Evolutionary conservation across 2,797 vertebrate genomes (phyloP).

Genomic region (Hypotaenidia okinawae): DNA sequence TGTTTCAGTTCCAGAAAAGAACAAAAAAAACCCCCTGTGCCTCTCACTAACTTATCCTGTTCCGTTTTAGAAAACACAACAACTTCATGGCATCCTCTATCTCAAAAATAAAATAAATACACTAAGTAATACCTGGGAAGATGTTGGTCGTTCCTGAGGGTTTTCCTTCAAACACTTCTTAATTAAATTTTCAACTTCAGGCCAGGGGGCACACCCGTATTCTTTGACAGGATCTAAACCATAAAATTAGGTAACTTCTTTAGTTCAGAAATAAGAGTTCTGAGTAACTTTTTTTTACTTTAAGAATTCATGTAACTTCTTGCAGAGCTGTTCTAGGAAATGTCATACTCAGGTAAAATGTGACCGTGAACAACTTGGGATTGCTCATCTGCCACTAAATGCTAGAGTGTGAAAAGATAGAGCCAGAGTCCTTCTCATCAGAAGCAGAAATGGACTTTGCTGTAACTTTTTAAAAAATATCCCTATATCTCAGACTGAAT

Average conservation of each 20-base stretch:
- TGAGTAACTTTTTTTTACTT: not conserved
- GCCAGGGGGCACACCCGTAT: conserved; percentile 92
- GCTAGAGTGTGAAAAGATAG: not conserved
- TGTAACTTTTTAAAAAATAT: not conserved
- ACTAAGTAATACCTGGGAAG: conserved; percentile 83
- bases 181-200: conserved; percentile 89
- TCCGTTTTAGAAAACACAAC: not conserved
- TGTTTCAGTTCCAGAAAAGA: not conserved
- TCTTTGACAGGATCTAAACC: conserved; percentile 91
- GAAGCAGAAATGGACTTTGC: not conserved
- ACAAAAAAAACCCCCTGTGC: not conserved
- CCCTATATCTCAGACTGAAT: not conserved
- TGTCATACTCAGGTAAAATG: not conserved
- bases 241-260: conserved; percentile 1
- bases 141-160: conserved; percentile 91
- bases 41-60: not conserved
- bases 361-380: not conserved
- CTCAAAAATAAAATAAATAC: not conserved
- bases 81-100: not conserved
- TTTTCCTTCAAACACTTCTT: conserved; percentile 90
- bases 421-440: not conserved
- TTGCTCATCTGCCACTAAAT: not conserved
- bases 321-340: not conserved
- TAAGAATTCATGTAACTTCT: not conserved
- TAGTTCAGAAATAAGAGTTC: not conserved